Evolutionary conservation across 2,888 invertebrate genomes (phyloP).

Genomic region (Marronus borbonicus): DNA sequence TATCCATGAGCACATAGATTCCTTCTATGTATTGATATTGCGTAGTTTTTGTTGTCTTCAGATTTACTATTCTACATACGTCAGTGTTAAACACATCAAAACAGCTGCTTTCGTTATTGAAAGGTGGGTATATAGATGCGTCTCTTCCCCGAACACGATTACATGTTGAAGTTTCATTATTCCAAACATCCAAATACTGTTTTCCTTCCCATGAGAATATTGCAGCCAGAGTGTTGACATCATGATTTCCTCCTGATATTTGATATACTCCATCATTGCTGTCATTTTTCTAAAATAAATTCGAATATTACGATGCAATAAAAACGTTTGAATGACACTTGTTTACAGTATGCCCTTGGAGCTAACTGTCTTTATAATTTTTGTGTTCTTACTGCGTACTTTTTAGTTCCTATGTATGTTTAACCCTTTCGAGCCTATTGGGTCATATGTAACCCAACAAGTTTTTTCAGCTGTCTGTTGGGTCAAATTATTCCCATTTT

Average conservation of each 20-base stretch:
- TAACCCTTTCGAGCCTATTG: too few species aligned
- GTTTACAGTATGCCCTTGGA: too few species aligned
- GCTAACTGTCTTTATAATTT: too few species aligned
- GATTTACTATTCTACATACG: conserved; percentile 57
- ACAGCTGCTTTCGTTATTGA: conserved; percentile 69
- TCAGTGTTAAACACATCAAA: conserved; percentile 75
- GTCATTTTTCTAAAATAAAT: conserved; percentile 74
- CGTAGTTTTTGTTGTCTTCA: conserved; percentile 32
- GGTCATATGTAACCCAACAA: too few species aligned
- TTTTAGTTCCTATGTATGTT: too few species aligned
- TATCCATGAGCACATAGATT: conserved; percentile 14
- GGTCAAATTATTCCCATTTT: too few species aligned
- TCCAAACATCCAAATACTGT: conserved; percentile 58
- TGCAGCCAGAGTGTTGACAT: conserved; percentile 71
- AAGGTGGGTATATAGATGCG: conserved; percentile 75
- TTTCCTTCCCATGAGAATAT: conserved; percentile 70
- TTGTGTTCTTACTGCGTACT: too few species aligned
- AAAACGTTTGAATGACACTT: too few species aligned
- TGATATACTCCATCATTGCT: conserved; percentile 75
- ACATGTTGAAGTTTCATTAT: conserved; percentile 72
- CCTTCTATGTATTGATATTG: conserved; percentile 50
- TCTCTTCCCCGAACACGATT: conserved; percentile 68
- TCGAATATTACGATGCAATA: conserved; percentile 7
- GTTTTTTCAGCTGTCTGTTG: too few species aligned
- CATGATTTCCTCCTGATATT: conserved; percentile 73